Evolutionary conservation across 1,140 invertebrate species (phyloP).

Genomic region (Patella vulgata): DNA sequence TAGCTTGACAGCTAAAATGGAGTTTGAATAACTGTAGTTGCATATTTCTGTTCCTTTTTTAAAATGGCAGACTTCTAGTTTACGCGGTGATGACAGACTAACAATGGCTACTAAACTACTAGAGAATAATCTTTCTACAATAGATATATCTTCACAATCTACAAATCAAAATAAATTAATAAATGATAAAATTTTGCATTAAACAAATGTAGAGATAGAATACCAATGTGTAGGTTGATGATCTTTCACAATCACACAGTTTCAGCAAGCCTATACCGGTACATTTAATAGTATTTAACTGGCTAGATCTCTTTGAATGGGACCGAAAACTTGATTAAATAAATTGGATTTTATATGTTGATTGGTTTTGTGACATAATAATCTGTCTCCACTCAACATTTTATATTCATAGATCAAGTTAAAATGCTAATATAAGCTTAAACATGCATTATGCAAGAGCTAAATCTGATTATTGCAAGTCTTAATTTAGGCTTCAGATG

Average conservation of each 20-base stretch:
- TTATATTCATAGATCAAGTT: too few species aligned
- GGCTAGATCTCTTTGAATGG: too few species aligned
- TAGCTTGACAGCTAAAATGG: constrained; percentile 94
- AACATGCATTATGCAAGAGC: too few species aligned
- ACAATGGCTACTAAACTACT: constrained; percentile 97
- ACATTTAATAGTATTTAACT: too few species aligned
- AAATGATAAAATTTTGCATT: neutral
- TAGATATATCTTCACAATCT: constrained; percentile 88
- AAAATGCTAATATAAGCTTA: too few species aligned
- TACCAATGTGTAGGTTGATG: neutral
- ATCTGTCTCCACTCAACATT: too few species aligned
- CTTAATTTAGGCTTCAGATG: too few species aligned
- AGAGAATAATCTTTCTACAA: constrained; percentile 96
- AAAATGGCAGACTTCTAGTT: constrained; percentile 96
- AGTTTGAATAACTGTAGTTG: constrained; percentile 97
- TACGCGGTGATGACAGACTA: constrained; percentile 88
- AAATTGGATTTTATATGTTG: too few species aligned
- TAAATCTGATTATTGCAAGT: too few species aligned
- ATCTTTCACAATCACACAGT: neutral
- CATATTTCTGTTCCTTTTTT: constrained; percentile 99
- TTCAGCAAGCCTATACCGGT: too few species aligned
- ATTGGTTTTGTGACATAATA: too few species aligned
- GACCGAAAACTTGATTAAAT: too few species aligned
- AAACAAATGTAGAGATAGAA: neutral
- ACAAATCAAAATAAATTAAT: constrained; percentile 39